Percentiles rank a stretch among this genome's conserved stretches.
phyloP scores from a whole-genome alignment of 2,113 vertebrate species.

The Microtus richardsoni region DNA sequence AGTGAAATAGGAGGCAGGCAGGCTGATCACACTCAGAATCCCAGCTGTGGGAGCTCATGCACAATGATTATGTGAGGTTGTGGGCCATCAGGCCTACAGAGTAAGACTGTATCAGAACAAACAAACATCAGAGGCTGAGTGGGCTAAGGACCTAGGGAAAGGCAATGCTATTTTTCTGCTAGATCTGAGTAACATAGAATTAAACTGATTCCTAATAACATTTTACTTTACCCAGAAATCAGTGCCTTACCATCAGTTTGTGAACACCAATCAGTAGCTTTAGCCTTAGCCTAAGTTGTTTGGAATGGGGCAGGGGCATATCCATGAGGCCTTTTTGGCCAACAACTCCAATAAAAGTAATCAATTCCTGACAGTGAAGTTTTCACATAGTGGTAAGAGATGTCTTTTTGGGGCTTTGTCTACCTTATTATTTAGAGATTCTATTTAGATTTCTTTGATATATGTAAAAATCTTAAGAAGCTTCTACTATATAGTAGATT shows the following conservation, averaged over 20 bases:
- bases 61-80: too few relatives aligned
- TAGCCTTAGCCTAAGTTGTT: background rate
- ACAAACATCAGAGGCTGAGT: background rate
- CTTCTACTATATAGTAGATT: background rate
- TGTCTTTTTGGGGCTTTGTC: background rate
- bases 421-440: background rate
- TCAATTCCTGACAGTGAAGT: background rate
- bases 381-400: background rate
- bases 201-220: too few relatives aligned
- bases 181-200: too few relatives aligned
- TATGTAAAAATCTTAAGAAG: background rate
- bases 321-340: background rate
- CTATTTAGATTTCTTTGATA: background rate
- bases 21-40: background rate
- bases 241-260: background rate
- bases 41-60: too few relatives aligned
- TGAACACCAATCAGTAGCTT: background rate
- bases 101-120: background rate
- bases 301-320: accelerated
- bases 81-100: background rate
- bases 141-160: too few relatives aligned
- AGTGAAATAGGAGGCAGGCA: background rate
- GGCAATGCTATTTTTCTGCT: too few relatives aligned
- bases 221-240: background rate
- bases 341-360: background rate